A percentile compares a stretch with the other conserved stretches of the same genome.
These are phyloP conservation scores for Gymnothorax reevesii DNA, from an alignment of 2,797 vertebrate genomes.

Conservation along the genomic window DNA sequence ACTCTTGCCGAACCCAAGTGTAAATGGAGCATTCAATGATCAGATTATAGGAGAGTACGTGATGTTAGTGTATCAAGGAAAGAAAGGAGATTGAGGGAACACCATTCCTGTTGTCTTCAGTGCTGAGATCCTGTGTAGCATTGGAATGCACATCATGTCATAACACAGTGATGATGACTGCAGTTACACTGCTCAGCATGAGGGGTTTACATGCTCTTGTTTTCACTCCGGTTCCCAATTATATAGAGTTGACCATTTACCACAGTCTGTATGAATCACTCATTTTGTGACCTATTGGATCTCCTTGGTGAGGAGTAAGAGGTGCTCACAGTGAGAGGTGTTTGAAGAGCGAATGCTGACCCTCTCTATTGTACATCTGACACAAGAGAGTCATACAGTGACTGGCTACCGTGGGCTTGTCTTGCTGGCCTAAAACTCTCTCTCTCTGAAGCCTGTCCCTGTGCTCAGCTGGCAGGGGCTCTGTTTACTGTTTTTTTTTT, in stretches of 20 bases:
- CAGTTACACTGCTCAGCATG: background rate
- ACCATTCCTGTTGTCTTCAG: too few relatives aligned
- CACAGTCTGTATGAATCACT: background rate
- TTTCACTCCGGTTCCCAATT: background rate
- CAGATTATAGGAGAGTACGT: too few relatives aligned
- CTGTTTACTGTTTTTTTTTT: background rate
- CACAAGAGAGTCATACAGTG: too few relatives aligned
- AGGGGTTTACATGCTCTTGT: background rate
- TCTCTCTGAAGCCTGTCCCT: background rate
- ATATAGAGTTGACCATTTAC: too few relatives aligned
- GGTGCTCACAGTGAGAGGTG: background rate
- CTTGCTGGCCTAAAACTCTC: background rate
- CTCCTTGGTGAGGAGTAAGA: background rate
- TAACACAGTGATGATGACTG: too few relatives aligned
- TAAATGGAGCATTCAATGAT: too few relatives aligned
- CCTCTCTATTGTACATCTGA: background rate
- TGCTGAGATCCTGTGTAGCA: too few relatives aligned
- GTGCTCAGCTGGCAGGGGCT: background rate
- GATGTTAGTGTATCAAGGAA: too few relatives aligned
- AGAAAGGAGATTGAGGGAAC: too few relatives aligned
- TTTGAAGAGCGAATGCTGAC: background rate
- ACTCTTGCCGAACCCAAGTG: too few relatives aligned
- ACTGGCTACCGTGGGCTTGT: background rate
- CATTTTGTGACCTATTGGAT: background rate
- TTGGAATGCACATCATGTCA: too few relatives aligned